Evolutionary conservation across 2,797 vertebrate species (phyloP).

Genomic region (Leptatherina wallacei): DNA sequence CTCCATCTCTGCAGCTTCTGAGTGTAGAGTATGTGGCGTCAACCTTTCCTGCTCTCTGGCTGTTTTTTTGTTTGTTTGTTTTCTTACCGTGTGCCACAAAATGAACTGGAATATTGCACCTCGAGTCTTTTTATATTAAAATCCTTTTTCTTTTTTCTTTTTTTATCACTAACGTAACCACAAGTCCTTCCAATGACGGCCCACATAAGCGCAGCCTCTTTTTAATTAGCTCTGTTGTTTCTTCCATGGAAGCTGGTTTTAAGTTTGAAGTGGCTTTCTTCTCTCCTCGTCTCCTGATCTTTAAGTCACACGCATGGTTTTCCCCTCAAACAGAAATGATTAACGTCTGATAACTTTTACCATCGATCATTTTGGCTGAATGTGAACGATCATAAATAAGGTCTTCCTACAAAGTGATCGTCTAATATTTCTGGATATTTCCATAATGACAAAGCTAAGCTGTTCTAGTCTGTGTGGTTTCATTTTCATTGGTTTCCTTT

Average conservation of each 20-base stretch:
- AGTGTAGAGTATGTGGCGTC: conserved; percentile 65
- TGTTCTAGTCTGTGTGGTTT: conserved; percentile 73
- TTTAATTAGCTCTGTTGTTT: conserved; percentile 3
- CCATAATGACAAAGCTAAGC: conserved; percentile 68
- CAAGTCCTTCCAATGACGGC: conserved; percentile 30
- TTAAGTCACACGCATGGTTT: conserved; percentile 32
- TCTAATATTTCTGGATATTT: conserved; percentile 32
- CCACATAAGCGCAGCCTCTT: conserved; percentile 7
- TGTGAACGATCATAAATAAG: conserved; percentile 26
- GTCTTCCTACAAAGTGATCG: conserved; percentile 18
- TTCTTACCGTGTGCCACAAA: conserved; percentile 56
- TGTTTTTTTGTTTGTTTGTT: conserved; percentile 49
- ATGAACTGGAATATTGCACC: conserved; percentile 82
- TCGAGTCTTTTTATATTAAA: conserved; percentile 28
- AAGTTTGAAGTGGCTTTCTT: conserved; percentile 14
- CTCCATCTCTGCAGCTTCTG: conserved; percentile 73
- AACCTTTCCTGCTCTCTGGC: conserved; percentile 52
- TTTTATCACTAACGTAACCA: conserved; percentile 26
- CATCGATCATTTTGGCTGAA: conserved; percentile 29
- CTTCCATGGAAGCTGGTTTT: conserved; percentile 38
- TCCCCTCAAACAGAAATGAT: conserved; percentile 25
- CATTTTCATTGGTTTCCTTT: conserved; percentile 51
- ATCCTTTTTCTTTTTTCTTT: background rate
- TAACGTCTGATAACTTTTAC: conserved; percentile 28
- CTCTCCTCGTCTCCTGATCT: conserved; percentile 24